phyloP scores from a whole-genome alignment of 2,797 vertebrate genomes.

The Rhinoraja longicauda region DNA sequence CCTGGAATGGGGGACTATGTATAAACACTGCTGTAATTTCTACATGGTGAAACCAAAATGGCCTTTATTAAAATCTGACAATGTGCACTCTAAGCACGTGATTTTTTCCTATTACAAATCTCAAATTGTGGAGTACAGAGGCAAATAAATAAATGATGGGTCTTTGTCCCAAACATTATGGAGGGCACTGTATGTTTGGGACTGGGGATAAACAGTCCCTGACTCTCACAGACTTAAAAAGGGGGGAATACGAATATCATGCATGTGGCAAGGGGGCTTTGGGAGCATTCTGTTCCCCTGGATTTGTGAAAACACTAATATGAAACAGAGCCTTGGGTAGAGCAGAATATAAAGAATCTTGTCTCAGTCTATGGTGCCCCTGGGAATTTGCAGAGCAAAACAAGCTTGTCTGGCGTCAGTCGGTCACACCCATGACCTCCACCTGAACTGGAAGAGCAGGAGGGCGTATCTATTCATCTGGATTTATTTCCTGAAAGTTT shows the following conservation, averaged over 20 bases:
- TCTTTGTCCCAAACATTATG: no score
- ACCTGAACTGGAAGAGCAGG: slow-evolving; percentile 10
- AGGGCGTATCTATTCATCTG: slow-evolving; percentile 34
- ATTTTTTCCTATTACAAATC: no score
- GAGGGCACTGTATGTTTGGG: no score
- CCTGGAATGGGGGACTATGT: no score
- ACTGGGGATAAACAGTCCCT: not conserved
- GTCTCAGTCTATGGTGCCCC: slow-evolving; percentile 18
- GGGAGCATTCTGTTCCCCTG: not conserved
- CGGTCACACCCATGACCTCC: slow-evolving; percentile 35
- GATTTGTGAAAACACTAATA: not conserved
- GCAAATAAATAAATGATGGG: no score
- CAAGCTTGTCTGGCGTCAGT: slow-evolving; percentile 29
- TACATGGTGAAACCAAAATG: no score
- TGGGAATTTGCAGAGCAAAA: slow-evolving; percentile 31
- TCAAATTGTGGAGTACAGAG: no score
- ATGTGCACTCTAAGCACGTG: no score
- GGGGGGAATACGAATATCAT: not conserved
- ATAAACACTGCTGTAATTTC: no score
- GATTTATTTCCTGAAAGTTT: slow-evolving; percentile 38
- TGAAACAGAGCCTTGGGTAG: not conserved
- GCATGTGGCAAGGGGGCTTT: not conserved
- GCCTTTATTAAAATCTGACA: no score
- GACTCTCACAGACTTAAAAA: not conserved
- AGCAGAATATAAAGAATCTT: not conserved